Base-by-base conservation (phyloP, 2,797 vertebrate genomes). In the Meda fulgida region DNA sequence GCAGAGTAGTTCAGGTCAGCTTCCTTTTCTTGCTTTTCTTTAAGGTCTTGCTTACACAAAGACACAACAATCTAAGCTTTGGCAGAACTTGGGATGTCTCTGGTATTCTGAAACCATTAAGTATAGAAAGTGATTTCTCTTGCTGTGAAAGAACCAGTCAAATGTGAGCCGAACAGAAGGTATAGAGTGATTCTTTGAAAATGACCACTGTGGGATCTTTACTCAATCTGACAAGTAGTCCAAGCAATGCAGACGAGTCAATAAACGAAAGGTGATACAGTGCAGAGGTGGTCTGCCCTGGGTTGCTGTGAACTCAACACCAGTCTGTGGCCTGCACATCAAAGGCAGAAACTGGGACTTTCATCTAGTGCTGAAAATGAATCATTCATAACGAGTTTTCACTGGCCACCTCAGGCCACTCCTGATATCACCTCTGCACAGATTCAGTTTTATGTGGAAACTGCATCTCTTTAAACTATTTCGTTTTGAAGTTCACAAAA, bases 311-410 rank as follows among this genome's bases (percentile, higher is more conserved):
- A 70, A 70, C 76, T 78, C 76, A 34, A 63, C 66, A 58, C 46
- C 65, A 63, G 51, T 60, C 75, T 48, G 66, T 84, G 76, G 76
- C 53, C 76, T 84, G 29, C 51, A 78, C 76, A 79, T 84, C 83
- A 84, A 84, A 84, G 83, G 26, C 11, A 70, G 36, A 79, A 60
- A 48, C 38, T 58, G 26, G 38, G 38, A 78, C 83, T 84, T 84
- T 84, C 83, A 84, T 84, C 76, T 84, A 58, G 10, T 26, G 29
- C 29, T 48, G 29, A 79, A 84, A 58, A 71, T 79, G 53, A 84
- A 79, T 84, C 55, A 84, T 84, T 84, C 83, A 84, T 79, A 84
- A 71, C 16, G 36, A 70, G 66, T 58, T 84, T 75, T 71, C 51
- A 1, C 53, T 60, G n/a, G n/a, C 65, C 46, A 75, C 83, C 65